Base-by-base conservation (phyloP, 2,888 invertebrate genomes). In the Zeuzera pyrina region DNA sequence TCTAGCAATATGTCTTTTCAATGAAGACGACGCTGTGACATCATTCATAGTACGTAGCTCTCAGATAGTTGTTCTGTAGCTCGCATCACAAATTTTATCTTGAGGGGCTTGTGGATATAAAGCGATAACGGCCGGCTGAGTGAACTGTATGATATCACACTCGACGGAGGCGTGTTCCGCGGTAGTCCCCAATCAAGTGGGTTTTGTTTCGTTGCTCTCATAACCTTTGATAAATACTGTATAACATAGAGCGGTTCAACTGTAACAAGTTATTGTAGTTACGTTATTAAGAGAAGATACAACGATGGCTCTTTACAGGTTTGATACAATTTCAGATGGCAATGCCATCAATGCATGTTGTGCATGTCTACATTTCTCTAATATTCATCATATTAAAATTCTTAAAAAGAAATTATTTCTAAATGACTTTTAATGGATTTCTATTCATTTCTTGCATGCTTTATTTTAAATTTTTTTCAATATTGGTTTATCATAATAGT, bases 11-110 rank as follows among this genome's bases (percentile, higher is more conserved):
- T 57, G 66, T 70, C 66, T 76, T 76, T 65, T 56, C 47, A 64
- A 58, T 59, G 70, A 62, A 67, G 63, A 64, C 57, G 55, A 49
- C 49, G 53, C 34, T 48, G 47, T 61, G 64, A 78, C 83, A 84
- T 81, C 73, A 72, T 69, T 84, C 73, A 79, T 77, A 74, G 84
- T 84, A 84, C 84, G 84, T 84, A 84, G 84, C 84, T 84, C 73
- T 77, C 67, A 71, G 79, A 84, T 63, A 62, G 64, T 63, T 67
- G 79, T 78, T 55, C 53, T 69, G 77, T 71, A 77, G 74, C 77
- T 79, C 77, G 77, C 64, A 63, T 70, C 67, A 65, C 49, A 30
- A 30, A 42, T 52, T n/a, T 73, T 79, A 76, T 78, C 77, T 51
- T 33, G 38, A 40, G 49, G 47, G 57, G 59, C 66, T 62, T 60